Evolutionary conservation across 1,140 invertebrate genomes (phyloP).

Genomic region (Phocides pigmalion): DNA sequence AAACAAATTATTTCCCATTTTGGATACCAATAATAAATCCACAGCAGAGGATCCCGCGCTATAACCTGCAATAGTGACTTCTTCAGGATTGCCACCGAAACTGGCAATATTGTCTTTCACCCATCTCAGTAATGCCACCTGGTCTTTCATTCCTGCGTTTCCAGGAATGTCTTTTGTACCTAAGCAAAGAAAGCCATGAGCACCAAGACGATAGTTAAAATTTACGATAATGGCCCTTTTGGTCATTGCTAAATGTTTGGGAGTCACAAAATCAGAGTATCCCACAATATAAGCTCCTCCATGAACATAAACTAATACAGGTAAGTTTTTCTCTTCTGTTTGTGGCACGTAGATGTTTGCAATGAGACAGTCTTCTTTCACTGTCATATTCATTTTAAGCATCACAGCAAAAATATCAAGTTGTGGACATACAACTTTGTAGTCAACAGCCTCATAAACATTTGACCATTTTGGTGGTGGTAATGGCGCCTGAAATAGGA

Average conservation of each 20-base stretch:
- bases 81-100: conserved; percentile 40
- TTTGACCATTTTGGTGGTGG: conserved; percentile 15
- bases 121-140: conserved; percentile 24
- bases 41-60: conserved; percentile 38
- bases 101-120: conserved; percentile 38
- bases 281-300: conserved; percentile 50
- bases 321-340: conserved; percentile 52
- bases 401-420: not conserved
- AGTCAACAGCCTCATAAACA: conserved; percentile 48
- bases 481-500: conserved; percentile 13
- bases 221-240: conserved; percentile 43
- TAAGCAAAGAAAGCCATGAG: conserved; percentile 36
- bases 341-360: conserved; percentile 62
- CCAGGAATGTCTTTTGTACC: conserved; percentile 25
- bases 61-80: conserved; percentile 38
- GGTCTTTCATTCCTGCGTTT: conserved; percentile 37
- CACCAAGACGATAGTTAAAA: conserved; percentile 43
- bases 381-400: conserved; percentile 1
- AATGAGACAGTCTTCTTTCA: conserved; percentile 62
- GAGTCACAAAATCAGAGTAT: conserved; percentile 26
- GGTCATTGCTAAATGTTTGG: conserved; percentile 30
- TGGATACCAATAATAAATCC: conserved; percentile 31
- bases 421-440: conserved; percentile 56
- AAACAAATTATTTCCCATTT: conserved; percentile 31
- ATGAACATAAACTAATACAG: conserved; percentile 58